Base-by-base conservation (phyloP, 2,888 invertebrate genomes). In the Acrobeloides nanus region DNA sequence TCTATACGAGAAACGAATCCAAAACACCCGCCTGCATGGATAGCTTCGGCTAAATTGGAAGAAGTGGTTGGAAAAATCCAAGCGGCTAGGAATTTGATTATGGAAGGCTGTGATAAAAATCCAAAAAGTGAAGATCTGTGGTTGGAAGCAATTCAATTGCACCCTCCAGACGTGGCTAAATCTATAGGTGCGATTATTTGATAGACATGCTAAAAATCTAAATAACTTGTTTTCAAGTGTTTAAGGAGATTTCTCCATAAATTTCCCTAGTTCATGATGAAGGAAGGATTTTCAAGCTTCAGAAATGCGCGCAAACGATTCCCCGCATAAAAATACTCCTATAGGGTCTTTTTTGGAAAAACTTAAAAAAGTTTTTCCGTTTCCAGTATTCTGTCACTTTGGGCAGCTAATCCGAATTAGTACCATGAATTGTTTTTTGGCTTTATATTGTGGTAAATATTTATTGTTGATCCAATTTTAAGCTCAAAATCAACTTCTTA, bases 11-110 rank as follows among this genome's bases (percentile, higher is more conserved):
- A 82, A 64, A 97, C 97, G 0, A 99, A 99, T 79, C 97, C 95
- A 0, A 92, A 92, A 75, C 95, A 97, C 80, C 92, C 95, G 0
- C 95, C 97, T 0, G 97, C 93, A 6, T 99, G 97, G 97, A 90
- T 99, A 63, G 97, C 97, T 10, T 93, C 92, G 57, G 97, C 97
- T 0, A 82, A 93, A 57, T 79, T 99, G 45, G 97, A 99, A 75
- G 95, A 97, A 80, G 93, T 93, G 12, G 71, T 67, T 20, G 73
- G 73, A 43, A 74, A 72, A 37, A 44, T 72, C 26, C 72, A 68
- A 50, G 64, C 59, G 6, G 74, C 73, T 1, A 57, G 79, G 37
- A 97, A 95, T 77, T 81, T 97, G 3, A 95, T 97, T 66, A 93
- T 95, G 93, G 89, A 92, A 75, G 97, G 93, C 0, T 93, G 92